Conservation (phyloP, 2,797 vertebrate species). For the Falco concolor region DNA sequence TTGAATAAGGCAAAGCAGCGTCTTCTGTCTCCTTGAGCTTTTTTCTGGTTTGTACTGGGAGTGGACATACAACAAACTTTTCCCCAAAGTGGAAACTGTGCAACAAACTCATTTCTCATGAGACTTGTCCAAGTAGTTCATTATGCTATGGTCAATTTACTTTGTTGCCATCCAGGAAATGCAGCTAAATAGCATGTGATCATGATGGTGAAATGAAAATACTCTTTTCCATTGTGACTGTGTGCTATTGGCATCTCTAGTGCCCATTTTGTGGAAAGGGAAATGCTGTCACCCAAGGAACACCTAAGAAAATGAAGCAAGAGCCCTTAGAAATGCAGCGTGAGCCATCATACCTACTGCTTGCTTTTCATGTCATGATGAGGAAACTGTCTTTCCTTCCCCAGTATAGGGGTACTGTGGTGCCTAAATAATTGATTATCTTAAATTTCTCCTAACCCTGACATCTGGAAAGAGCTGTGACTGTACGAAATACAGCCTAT, state of each 20-base stretch:
- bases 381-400: neutral
- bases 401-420: neutral
- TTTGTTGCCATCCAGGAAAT: neutral
- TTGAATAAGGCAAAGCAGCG: neutral
- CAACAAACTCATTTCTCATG: neutral
- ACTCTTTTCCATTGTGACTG: neutral
- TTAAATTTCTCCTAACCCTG: neutral
- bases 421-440: neutral
- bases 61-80: neutral
- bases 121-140: neutral
- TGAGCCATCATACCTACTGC: neutral
- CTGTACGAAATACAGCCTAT: neutral
- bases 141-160: neutral
- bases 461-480: neutral
- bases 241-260: neutral
- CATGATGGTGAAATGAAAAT: neutral
- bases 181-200: neutral
- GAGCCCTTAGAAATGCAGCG: neutral
- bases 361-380: neutral
- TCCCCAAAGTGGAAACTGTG: neutral
- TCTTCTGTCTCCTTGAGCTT: neutral
- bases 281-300: neutral
- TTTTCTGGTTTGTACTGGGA: neutral
- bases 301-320: neutral
- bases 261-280: neutral